Evolutionary conservation across 2,113 vertebrate species (phyloP).

Genomic region (Eubucco bourcierii): DNA sequence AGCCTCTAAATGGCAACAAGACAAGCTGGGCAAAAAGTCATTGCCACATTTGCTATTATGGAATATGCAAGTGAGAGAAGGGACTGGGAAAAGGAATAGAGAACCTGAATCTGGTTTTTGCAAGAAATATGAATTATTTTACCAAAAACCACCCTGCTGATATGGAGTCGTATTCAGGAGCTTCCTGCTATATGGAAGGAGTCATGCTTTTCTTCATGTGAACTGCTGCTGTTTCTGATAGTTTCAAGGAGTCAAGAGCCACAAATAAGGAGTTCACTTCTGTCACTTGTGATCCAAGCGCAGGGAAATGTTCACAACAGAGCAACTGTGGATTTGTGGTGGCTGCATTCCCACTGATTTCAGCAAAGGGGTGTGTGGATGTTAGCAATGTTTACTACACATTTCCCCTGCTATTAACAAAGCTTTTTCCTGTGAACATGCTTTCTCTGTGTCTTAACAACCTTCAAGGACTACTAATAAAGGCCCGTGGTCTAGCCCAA

Average conservation of each 20-base stretch:
- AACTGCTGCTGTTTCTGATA: background rate
- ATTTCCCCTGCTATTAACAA: background rate
- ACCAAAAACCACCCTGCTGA: background rate
- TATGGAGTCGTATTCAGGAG: accelerated
- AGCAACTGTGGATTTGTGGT: background rate
- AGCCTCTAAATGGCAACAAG: background rate
- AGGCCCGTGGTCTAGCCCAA: background rate
- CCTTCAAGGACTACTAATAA: background rate
- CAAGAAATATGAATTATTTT: background rate
- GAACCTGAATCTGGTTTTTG: background rate
- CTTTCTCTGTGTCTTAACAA: background rate
- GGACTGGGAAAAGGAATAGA: background rate
- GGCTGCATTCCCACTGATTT: background rate
- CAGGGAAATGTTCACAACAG: background rate
- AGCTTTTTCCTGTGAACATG: background rate
- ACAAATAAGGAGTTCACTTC: background rate
- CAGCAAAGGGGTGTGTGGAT: background rate
- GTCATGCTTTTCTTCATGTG: background rate
- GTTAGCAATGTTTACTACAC: background rate
- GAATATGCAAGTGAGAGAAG: background rate
- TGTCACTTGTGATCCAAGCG: background rate
- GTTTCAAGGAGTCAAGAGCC: background rate
- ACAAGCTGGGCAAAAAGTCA: background rate
- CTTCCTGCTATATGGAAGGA: background rate
- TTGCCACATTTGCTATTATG: background rate